A percentile compares a stretch with the other conserved stretches of the same genome.
These are phyloP conservation scores for Larimichthys polyactis DNA, from an alignment of 2,113 vertebrate genomes.

Conservation along the genomic window DNA sequence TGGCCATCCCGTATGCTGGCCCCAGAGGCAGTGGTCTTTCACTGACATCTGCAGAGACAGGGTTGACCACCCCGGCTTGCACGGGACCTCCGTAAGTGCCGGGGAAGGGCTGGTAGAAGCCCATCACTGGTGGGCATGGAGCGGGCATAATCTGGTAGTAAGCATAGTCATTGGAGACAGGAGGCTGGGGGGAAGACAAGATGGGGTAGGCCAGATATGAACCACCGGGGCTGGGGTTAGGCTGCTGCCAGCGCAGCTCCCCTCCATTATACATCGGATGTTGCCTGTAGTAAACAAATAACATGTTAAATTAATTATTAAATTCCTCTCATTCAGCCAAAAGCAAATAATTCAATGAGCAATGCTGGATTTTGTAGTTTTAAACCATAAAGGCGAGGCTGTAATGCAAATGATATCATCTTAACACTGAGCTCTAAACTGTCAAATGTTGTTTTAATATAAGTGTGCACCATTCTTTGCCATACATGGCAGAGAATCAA, in stretches of 20 bases:
- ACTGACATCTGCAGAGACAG: constrained; percentile 88
- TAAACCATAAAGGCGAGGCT: background rate
- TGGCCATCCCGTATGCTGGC: constrained; percentile 85
- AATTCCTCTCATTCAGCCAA: background rate
- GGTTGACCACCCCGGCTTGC: constrained; percentile 87
- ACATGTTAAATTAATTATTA: background rate
- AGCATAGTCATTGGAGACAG: constrained; percentile 94
- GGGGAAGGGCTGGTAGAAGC: constrained; percentile 96
- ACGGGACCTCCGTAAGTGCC: constrained; percentile 89
- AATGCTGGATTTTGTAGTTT: background rate
- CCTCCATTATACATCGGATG: constrained; percentile 93
- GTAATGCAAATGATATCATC: background rate
- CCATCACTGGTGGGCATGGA: constrained; percentile 96
- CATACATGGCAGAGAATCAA: background rate
- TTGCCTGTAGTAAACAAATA: constrained; percentile 83
- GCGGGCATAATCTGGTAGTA: constrained; percentile 97
- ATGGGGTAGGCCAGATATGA: constrained; percentile 97
- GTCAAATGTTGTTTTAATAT: background rate
- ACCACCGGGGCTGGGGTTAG: constrained; percentile 89
- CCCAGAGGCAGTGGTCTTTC: constrained; percentile 87
- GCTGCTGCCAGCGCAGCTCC: constrained; percentile 97
- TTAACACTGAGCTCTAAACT: background rate
- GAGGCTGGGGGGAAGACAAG: constrained; percentile 92
- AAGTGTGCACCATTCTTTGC: background rate
- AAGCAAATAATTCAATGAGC: background rate